These are phyloP conservation scores for Camponotus fellah DNA, from an alignment of 2,888 invertebrate genomes.

Conservation along the genomic window DNA sequence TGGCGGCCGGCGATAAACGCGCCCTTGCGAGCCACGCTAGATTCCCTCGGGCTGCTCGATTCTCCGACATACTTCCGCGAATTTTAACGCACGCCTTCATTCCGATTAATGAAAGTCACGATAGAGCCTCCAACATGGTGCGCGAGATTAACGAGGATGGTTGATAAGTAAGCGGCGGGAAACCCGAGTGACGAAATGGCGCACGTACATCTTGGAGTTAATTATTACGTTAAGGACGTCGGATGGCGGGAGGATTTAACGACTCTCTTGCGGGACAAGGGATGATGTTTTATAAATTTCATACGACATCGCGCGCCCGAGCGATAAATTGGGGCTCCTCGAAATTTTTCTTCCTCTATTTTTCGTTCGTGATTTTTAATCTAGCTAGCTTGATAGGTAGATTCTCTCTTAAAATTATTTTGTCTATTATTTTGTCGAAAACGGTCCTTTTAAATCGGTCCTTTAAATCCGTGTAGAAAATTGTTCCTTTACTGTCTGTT, in stretches of 20 bases:
- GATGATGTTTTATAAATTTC: conserved; percentile 2
- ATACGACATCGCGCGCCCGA: neutral
- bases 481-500: neutral
- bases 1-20: conserved; percentile 47
- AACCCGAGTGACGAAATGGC: conserved; percentile 1
- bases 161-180: conserved; percentile 10
- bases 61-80: conserved; percentile 1
- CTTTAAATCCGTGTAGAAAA: too few relatives aligned
- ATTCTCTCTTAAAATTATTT: too few relatives aligned
- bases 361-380: too few relatives aligned
- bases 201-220: conserved; percentile 11
- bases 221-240: conserved; percentile 14
- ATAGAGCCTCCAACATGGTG: too few relatives aligned
- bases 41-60: neutral
- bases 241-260: neutral
- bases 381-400: too few relatives aligned
- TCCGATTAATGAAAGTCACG: conserved; percentile 14
- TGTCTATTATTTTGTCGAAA: too few relatives aligned
- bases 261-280: neutral
- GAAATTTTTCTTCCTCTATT: too few relatives aligned
- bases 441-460: neutral
- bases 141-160: neutral
- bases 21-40: conserved; percentile 28
- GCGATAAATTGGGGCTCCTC: conserved; percentile 14
- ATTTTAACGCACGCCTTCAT: conserved; percentile 13